These are phyloP conservation scores for Eristalinus sepulchralis DNA, from an alignment of 2,888 invertebrate species.

Conservation along the genomic window DNA sequence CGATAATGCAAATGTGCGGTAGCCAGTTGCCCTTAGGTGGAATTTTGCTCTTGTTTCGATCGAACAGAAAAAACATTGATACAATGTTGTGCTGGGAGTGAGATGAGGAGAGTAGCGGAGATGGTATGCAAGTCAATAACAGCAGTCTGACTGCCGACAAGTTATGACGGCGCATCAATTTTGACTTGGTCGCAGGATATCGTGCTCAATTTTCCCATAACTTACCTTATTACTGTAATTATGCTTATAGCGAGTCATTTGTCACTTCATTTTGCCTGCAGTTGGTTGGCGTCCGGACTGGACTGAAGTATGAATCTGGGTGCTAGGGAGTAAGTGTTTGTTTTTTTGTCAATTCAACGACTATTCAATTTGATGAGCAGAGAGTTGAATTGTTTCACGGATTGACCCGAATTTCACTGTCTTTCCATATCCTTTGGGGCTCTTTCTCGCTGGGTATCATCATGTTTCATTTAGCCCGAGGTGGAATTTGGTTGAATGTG, in stretches of 20 bases:
- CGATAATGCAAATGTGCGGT: constrained; percentile 72
- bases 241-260: constrained; percentile 62
- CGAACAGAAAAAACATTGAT: constrained; percentile 6
- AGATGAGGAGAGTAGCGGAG: not conserved
- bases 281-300: constrained; percentile 9
- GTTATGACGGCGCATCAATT: constrained; percentile 26
- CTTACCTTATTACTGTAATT: constrained; percentile 68
- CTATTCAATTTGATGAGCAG: too few relatives aligned
- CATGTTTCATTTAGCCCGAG: not conserved
- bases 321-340: too few relatives aligned
- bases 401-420: not conserved
- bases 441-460: not conserved
- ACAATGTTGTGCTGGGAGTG: constrained; percentile 50
- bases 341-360: too few relatives aligned
- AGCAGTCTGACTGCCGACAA: not conserved
- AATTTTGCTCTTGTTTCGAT: constrained; percentile 71
- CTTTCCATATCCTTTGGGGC: too few relatives aligned
- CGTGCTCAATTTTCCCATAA: constrained; percentile 55
- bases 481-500: not conserved
- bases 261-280: constrained; percentile 60
- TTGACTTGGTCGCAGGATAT: constrained; percentile 4
- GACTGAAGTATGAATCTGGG: not conserved
- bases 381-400: not conserved
- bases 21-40: constrained; percentile 72
- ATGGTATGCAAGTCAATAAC: not conserved